A percentile compares a stretch with the other conserved stretches of the same genome.
These are phyloP conservation scores for Tetramorium bicarinatum DNA, from an alignment of 2,888 invertebrate genomes.

Conservation along the genomic window DNA sequence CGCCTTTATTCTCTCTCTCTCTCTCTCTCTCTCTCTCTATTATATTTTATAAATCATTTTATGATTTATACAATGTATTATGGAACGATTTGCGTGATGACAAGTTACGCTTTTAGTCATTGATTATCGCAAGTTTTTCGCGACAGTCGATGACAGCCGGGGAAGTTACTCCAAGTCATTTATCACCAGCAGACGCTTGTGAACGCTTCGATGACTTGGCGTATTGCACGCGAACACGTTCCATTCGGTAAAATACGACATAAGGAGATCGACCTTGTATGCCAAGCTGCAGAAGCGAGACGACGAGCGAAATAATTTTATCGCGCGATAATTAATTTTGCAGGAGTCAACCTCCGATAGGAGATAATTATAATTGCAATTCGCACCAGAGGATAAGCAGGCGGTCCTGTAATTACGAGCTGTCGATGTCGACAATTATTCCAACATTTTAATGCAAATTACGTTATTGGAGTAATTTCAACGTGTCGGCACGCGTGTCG, in stretches of 20 bases:
- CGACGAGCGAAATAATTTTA: conserved; percentile 26
- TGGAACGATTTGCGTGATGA: not conserved
- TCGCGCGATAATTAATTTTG: conserved; percentile 22
- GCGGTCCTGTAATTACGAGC: conserved; percentile 4
- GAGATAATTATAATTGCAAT: conserved; percentile 49
- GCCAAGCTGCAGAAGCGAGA: not conserved
- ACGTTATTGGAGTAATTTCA: not conserved
- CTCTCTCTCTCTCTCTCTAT: not conserved
- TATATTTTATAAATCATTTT: not conserved
- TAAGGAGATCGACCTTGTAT: not conserved
- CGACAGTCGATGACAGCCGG: not conserved
- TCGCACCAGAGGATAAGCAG: not conserved
- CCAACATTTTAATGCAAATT: not conserved
- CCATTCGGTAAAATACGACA: conserved; percentile 37
- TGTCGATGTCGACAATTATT: conserved; percentile 13
- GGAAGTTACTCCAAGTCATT: conserved; percentile 47
- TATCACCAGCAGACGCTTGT: conserved; percentile 50
- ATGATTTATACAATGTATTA: conserved; percentile 8
- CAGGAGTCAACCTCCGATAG: not conserved
- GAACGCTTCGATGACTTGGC: conserved; percentile 25
- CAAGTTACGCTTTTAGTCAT: not conserved
- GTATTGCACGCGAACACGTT: conserved; percentile 29
- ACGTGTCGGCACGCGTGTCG: not conserved
- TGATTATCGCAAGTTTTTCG: not conserved
- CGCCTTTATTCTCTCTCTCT: not conserved